phyloP scores from a whole-genome alignment of 2,797 vertebrate species.

The Muscicapa striata region DNA sequence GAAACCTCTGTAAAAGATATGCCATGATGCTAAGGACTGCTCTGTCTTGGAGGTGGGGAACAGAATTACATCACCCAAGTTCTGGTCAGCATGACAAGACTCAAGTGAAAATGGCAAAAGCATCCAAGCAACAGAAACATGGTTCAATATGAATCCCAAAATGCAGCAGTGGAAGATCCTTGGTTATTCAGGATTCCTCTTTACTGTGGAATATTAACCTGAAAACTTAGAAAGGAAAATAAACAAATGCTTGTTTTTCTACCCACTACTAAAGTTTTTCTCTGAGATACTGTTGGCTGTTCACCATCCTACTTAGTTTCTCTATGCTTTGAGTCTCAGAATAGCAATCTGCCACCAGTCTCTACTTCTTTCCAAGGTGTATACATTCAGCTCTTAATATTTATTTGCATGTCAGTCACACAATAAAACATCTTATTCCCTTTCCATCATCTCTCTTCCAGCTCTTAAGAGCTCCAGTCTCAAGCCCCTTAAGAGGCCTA shows the following conservation, averaged over 20 bases:
- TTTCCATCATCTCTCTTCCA: background rate
- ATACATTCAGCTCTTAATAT: background rate
- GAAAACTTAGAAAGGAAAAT: background rate
- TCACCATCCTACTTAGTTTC: background rate
- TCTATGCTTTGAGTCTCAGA: background rate
- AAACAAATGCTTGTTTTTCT: background rate
- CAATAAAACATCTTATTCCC: background rate
- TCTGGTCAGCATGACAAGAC: background rate
- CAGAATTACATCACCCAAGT: accelerated
- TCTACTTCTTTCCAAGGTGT: background rate
- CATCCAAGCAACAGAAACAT: background rate
- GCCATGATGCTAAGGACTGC: background rate
- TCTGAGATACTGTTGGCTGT: background rate
- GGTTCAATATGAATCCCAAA: background rate
- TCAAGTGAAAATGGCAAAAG: background rate
- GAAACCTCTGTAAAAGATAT: background rate
- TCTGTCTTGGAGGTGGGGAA: background rate
- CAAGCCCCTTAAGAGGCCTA: background rate
- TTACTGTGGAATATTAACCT: background rate
- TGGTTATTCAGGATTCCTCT: background rate
- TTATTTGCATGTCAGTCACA: background rate
- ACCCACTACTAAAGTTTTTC: background rate
- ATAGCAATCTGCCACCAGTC: background rate
- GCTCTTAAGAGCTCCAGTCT: background rate
- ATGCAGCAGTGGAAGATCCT: background rate